Evolutionary conservation across 2,888 invertebrate genomes (phyloP).

Genomic region (Actias luna): DNA sequence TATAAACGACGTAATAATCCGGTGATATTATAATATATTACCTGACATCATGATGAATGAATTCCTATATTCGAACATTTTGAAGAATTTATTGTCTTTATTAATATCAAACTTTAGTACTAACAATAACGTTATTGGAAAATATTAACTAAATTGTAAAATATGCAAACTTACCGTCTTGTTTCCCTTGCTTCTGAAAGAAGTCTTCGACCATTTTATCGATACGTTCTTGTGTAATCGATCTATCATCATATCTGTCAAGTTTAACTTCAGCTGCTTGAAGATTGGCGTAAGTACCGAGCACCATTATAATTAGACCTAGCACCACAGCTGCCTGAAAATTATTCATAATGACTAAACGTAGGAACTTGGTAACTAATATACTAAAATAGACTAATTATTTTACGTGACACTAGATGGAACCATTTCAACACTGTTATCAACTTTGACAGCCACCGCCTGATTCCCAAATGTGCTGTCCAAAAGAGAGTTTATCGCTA

Average conservation of each 20-base stretch:
- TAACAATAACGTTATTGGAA: background rate
- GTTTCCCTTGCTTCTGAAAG: slow-evolving; percentile 59
- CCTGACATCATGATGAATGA: no score
- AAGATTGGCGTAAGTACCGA: slow-evolving; percentile 94
- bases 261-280: slow-evolving; percentile 84
- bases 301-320: slow-evolving; percentile 93
- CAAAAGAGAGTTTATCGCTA: no score
- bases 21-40: background rate
- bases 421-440: no score
- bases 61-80: no score
- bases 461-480: no score
- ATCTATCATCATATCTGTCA: slow-evolving; percentile 63
- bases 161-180: slow-evolving; percentile 39
- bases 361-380: background rate
- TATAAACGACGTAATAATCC: background rate
- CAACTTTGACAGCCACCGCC: no score
- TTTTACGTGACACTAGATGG: no score
- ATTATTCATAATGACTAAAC: background rate
- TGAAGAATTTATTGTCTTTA: no score
- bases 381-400: no score
- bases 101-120: background rate
- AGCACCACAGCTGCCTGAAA: slow-evolving; percentile 88
- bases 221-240: slow-evolving; percentile 64
- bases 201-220: slow-evolving; percentile 73
- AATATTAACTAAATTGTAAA: background rate